Evolutionary conservation across 2,888 invertebrate genomes (phyloP).

Genomic region (Andrena haemorrhoa): DNA sequence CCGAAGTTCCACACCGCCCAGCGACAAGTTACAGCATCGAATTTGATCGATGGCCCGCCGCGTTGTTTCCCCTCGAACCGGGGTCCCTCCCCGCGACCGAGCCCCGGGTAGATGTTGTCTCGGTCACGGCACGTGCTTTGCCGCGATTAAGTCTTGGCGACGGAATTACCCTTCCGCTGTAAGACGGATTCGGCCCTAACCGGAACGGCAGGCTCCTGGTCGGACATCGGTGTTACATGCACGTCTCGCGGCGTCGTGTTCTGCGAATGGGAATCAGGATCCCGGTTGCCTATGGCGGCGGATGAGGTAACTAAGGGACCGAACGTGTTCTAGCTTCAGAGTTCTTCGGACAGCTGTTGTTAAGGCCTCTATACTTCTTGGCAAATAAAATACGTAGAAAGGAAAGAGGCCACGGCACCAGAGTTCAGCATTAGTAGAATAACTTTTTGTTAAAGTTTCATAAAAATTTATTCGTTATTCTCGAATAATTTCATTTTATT

Average conservation of each 20-base stretch:
- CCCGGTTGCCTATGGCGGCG: slow-evolving; percentile 19
- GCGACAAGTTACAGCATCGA: slow-evolving; percentile 47
- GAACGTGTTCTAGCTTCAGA: slow-evolving; percentile 19
- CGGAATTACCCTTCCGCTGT: slow-evolving; percentile 54
- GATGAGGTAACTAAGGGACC: background rate
- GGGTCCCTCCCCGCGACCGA: background rate
- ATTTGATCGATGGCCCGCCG: slow-evolving; percentile 55
- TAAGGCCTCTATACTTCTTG: no score
- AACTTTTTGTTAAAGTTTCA: no score
- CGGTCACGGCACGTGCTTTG: slow-evolving; percentile 47
- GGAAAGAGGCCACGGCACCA: no score
- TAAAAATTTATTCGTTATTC: no score
- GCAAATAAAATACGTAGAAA: no score
- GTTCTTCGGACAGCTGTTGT: no score
- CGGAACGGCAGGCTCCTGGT: slow-evolving; percentile 29
- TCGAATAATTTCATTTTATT: no score
- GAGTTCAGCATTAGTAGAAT: no score
- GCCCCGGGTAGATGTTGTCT: slow-evolving; percentile 40
- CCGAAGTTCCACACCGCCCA: slow-evolving; percentile 30
- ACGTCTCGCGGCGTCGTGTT: slow-evolving; percentile 41
- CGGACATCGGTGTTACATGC: slow-evolving; percentile 30
- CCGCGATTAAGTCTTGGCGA: slow-evolving; percentile 47
- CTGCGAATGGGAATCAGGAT: slow-evolving; percentile 18
- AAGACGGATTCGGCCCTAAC: slow-evolving; percentile 42
- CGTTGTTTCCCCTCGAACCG: background rate